Base-by-base conservation (phyloP, 2,113 vertebrate species). In the Peucedramus taeniatus region DNA sequence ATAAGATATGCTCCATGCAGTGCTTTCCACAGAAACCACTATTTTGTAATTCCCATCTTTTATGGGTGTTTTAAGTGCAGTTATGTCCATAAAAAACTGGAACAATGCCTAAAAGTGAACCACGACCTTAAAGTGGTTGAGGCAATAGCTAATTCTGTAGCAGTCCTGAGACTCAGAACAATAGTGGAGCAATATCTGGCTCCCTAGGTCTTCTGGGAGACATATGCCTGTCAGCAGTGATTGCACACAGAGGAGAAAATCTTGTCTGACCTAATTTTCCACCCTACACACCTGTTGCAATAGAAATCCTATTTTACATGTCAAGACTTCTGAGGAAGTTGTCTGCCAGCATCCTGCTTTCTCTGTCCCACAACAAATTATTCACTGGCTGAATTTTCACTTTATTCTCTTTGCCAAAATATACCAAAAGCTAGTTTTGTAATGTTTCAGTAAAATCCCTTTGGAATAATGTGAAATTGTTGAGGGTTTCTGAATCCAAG, bases 371-470 rank as follows among this genome's bases (percentile, higher is more conserved):
- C 64, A 89, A 95, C 54, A 87, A 83, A 87, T 89, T 92, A 91
- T 87, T 66, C 89, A 23, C 40, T 87, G 24, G 56, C 63, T 82
- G 80, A 92, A 64, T 81, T 94, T 84, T 68, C 14, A 9, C 51
- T 84, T 87, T 81, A 44, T 87, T 92, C 11, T 53, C 8, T 79
- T 90, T 90, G 86, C 65, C 91, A 96, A 90, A 92, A 90, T 78
- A 81, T 42, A 93, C 37, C 72, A 89, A 92, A 28, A 90, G 30
- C 65, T 78, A 60, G n/a, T 88, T 95, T 81, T 91, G 22, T 59
- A 92, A 81, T 33, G 13, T 88, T 94, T 83, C 86, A 89, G 31
- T 83, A 87, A 94, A 87, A 75, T 50, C 27, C 11, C 13, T 71
- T 68, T 68, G 37, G 56, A 82, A 82, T 88, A 91, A 93, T 40